These are phyloP conservation scores for Eustalomyia histrio DNA, from an alignment of 2,888 invertebrate species.

Conservation along the genomic window DNA sequence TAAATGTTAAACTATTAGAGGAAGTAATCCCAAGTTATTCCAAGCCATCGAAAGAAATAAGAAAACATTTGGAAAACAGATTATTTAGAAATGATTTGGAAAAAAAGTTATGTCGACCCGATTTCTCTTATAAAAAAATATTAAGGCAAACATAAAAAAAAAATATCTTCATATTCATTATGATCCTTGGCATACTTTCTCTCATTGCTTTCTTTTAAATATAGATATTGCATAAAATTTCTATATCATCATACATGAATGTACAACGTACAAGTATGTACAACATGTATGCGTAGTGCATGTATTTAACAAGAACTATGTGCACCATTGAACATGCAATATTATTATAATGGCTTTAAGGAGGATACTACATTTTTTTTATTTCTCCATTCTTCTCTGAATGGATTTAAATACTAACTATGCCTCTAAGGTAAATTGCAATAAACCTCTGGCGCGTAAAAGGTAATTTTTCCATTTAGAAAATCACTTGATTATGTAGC, in stretches of 20 bases:
- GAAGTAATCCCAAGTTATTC: background rate
- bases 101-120: no score
- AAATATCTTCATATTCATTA: background rate
- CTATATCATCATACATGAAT: constrained; percentile 49
- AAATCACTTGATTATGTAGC: constrained; percentile 72
- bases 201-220: constrained; percentile 47
- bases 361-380: constrained; percentile 30
- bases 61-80: no score
- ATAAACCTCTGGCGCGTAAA: constrained; percentile 53
- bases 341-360: constrained; percentile 31
- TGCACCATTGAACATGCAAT: constrained; percentile 53
- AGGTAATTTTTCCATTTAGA: constrained; percentile 66
- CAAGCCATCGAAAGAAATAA: no score
- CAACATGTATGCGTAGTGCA: constrained; percentile 48
- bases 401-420: constrained; percentile 42
- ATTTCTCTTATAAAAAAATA: no score
- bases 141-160: no score
- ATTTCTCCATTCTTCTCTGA: background rate
- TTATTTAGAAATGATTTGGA: no score
- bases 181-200: constrained; percentile 17
- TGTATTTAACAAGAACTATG: constrained; percentile 30
- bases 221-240: constrained; percentile 64
- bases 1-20: constrained; percentile 4
- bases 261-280: constrained; percentile 17
- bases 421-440: constrained; percentile 56